Evolutionary conservation across 1,140 invertebrate species (phyloP).

Genomic region (Lepidostoma basale): DNA sequence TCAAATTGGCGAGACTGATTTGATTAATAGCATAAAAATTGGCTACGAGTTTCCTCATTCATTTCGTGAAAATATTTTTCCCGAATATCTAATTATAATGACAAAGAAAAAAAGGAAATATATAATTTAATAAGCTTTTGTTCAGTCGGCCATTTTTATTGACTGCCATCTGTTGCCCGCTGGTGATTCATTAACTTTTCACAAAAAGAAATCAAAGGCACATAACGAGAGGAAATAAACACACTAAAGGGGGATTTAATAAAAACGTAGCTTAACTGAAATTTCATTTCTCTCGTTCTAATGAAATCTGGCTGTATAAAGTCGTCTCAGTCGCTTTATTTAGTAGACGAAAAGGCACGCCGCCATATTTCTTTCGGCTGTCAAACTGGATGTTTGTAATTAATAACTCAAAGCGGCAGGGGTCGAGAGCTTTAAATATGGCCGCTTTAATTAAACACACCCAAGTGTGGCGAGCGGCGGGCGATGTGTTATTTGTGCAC

Average conservation of each 20-base stretch:
- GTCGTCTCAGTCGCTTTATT: constrained; percentile 17
- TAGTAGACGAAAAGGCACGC: constrained; percentile 29
- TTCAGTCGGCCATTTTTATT: constrained; percentile 30
- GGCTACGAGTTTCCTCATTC: no score
- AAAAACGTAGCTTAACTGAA: constrained; percentile 24
- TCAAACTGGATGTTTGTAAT: constrained; percentile 40
- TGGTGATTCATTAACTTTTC: constrained; percentile 35
- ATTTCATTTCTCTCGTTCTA: constrained; percentile 17
- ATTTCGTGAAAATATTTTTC: background rate
- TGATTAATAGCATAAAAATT: no score
- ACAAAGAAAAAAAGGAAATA: background rate
- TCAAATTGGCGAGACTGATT: no score
- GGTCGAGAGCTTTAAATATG: constrained; percentile 11
- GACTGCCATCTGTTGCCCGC: constrained; percentile 25
- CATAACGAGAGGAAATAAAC: constrained; percentile 33
- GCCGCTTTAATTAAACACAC: constrained; percentile 4
- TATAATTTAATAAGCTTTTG: constrained; percentile 21
- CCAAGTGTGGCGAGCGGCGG: no score
- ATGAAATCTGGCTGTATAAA: constrained; percentile 8
- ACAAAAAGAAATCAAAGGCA: constrained; percentile 37
- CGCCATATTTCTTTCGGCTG: constrained; percentile 41
- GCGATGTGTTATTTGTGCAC: constrained; percentile 6
- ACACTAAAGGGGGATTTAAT: constrained; percentile 26
- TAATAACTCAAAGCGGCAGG: constrained; percentile 41
- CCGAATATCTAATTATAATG: background rate